Percentiles rank a stretch among this genome's conserved stretches.
phyloP scores from a whole-genome alignment of 2,888 invertebrate genomes.

The Sarcophaga carnaria region DNA sequence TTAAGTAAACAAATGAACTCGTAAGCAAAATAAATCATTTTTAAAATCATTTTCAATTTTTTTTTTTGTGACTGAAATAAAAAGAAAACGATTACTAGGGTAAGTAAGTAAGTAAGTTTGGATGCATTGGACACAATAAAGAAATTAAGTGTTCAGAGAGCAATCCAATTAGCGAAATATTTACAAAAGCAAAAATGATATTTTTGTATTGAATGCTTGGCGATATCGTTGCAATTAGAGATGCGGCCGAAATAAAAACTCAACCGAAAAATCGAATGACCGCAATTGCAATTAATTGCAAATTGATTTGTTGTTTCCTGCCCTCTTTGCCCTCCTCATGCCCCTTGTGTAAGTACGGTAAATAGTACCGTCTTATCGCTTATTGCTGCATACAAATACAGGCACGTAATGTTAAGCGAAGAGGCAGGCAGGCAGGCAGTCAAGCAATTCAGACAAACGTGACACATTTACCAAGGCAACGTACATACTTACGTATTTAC shows the following conservation, averaged over 20 bases:
- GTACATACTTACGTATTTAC: constrained; percentile 38
- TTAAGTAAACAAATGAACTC: no score
- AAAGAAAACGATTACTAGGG: no score
- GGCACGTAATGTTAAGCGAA: background rate
- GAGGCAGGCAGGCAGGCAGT: background rate
- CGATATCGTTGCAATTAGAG: background rate
- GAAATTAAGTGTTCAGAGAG: background rate
- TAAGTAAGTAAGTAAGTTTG: no score
- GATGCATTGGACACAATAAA: no score
- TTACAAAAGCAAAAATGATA: constrained; percentile 51
- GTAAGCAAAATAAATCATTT: no score
- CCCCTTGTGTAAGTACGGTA: background rate
- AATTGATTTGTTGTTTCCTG: constrained; percentile 60
- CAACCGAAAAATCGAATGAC: background rate
- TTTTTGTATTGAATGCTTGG: background rate
- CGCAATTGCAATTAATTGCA: constrained; percentile 66
- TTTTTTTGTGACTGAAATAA: background rate
- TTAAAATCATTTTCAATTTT: constrained; percentile 59
- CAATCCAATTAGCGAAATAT: constrained; percentile 51
- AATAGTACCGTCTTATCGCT: no score
- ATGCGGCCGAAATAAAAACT: background rate
- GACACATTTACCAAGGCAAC: constrained; percentile 50
- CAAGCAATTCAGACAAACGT: constrained; percentile 26
- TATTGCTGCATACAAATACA: background rate
- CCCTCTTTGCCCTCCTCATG: background rate